These are phyloP conservation scores for Prolemur simus DNA, from an alignment of 2,113 vertebrate genomes.

Conservation along the genomic window DNA sequence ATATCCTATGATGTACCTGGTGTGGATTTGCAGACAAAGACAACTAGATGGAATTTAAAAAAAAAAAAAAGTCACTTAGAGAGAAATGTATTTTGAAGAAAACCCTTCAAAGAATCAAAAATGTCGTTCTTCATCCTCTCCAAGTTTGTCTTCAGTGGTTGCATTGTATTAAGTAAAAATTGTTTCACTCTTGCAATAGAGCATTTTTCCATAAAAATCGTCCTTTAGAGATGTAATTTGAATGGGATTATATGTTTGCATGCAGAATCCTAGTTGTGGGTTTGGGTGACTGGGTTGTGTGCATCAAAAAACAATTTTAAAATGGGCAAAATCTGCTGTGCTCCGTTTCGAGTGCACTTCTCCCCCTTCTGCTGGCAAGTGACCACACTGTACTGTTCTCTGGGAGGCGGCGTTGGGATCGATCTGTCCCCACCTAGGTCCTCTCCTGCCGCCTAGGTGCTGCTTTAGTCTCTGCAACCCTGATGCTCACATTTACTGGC, in stretches of 20 bases:
- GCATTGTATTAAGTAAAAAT: not conserved
- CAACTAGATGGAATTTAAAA: not conserved
- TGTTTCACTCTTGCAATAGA: not conserved
- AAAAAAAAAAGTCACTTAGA: not conserved
- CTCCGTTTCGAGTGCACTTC: no score
- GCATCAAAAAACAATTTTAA: not conserved
- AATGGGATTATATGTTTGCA: not conserved
- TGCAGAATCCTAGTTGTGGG: not conserved
- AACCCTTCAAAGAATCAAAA: not conserved
- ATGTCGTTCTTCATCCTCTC: not conserved
- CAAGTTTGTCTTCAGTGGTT: not conserved
- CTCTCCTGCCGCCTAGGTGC: not conserved
- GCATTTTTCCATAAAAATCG: not conserved
- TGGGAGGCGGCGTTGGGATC: not conserved
- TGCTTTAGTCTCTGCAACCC: not conserved
- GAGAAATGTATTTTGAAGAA: not conserved
- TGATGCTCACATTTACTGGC: not conserved
- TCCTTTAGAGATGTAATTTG: not conserved
- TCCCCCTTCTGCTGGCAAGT: not conserved
- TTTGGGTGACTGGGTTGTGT: not conserved
- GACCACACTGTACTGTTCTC: not conserved
- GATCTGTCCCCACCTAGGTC: not conserved
- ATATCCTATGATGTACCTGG: not conserved
- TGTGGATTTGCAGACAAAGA: not conserved
- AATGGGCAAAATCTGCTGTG: not conserved